Conservation (phyloP, 2,113 vertebrate genomes). For the Oncorhynchus clarkii region DNA sequence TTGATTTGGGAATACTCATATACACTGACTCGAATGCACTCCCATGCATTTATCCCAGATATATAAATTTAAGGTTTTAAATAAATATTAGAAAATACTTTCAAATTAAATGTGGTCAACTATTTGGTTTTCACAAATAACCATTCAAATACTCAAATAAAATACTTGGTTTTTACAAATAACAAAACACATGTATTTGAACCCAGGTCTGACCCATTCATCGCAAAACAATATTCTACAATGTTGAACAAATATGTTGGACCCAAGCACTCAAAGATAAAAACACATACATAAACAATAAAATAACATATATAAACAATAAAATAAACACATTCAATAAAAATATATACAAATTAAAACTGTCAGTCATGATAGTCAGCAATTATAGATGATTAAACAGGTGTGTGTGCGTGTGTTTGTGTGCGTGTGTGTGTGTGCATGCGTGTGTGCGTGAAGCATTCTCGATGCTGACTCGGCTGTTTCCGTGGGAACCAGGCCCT, state of each 20-base stretch:
- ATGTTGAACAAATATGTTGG: not conserved
- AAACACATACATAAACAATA: constrained; percentile 35
- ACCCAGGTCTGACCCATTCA: too few species aligned
- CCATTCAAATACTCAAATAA: too few species aligned
- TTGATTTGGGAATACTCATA: too few species aligned
- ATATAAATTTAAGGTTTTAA: too few species aligned
- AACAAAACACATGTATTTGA: too few species aligned
- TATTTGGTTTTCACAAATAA: too few species aligned
- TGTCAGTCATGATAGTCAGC: not conserved
- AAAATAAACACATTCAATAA: constrained; percentile 23
- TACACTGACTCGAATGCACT: too few species aligned
- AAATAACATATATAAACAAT: constrained; percentile 23
- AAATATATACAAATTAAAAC: constrained; percentile 55
- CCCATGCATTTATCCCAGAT: too few species aligned
- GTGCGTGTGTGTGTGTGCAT: constrained; percentile 47
- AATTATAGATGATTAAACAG: not conserved
- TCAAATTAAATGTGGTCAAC: too few species aligned
- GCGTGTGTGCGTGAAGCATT: constrained; percentile 43
- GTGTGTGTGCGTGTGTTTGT: constrained; percentile 47
- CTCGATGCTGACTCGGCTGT: constrained; percentile 67
- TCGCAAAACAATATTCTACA: not conserved
- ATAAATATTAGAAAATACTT: too few species aligned
- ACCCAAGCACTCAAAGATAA: constrained; percentile 7
- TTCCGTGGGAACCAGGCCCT: constrained; percentile 71
- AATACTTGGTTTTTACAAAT: too few species aligned